Evolutionary conservation across 1,140 invertebrate genomes (phyloP).

Genomic region (Drosophila ironensis): DNA sequence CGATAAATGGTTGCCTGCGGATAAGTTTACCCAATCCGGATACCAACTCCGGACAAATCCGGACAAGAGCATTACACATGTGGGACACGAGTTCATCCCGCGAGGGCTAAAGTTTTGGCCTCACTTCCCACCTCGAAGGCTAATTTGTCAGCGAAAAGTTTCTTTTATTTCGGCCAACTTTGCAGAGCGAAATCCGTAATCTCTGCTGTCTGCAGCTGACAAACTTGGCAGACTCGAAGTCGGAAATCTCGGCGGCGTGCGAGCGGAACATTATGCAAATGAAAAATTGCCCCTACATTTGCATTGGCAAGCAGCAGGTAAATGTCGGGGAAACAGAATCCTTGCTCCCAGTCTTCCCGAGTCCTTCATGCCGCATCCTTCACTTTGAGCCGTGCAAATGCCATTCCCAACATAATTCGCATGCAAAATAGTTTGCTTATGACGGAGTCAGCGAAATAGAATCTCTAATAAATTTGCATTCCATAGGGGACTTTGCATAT

Average conservation of each 20-base stretch:
- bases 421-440: conserved; percentile 17
- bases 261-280: conserved; percentile 58
- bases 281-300: conserved; percentile 53
- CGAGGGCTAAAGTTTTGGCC: background rate
- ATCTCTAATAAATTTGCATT: conserved; percentile 20
- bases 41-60: background rate
- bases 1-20: conserved; percentile 22
- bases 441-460: conserved; percentile 14
- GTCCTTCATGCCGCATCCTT: too few species aligned
- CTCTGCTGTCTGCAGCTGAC: conserved; percentile 29
- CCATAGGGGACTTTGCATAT: conserved; percentile 6
- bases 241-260: conserved; percentile 26
- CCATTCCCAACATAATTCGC: conserved; percentile 35
- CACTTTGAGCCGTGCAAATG: conserved; percentile 38
- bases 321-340: conserved; percentile 19
- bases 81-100: conserved; percentile 40
- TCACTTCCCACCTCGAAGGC: background rate
- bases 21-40: conserved; percentile 35
- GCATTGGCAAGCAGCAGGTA: conserved; percentile 44
- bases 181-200: conserved; percentile 24
- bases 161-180: background rate
- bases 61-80: conserved; percentile 43
- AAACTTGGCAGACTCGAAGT: conserved; percentile 26
- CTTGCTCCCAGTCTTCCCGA: too few species aligned
- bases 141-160: conserved; percentile 41